phyloP scores from a whole-genome alignment of 53 echinoderm and acorn worm species.

The Temnopleurus reevesii region DNA sequence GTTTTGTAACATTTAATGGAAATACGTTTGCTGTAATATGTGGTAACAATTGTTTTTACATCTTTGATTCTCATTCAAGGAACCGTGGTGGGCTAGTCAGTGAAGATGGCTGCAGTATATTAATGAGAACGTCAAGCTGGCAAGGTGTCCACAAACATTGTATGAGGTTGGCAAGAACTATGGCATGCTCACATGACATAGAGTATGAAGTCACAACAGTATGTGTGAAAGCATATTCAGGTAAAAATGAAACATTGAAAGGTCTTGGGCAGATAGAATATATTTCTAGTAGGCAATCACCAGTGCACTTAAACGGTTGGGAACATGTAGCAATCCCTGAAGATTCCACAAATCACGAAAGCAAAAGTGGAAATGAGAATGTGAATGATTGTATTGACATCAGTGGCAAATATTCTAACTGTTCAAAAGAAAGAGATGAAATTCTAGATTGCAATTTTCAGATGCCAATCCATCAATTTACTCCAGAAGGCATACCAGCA shows the following conservation, averaged over 20 bases:
- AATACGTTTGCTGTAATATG: not conserved
- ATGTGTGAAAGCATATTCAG: not conserved
- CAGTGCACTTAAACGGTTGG: not conserved
- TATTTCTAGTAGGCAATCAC: not conserved
- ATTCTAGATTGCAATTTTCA: no score
- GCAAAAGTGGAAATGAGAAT: not conserved
- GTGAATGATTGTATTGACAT: not conserved
- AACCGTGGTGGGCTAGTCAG: not conserved
- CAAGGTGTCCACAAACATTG: constrained; percentile 8
- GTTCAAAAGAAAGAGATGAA: no score
- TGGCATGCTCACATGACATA: not conserved
- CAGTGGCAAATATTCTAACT: not conserved
- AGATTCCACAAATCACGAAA: not conserved
- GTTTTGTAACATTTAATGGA: not conserved
- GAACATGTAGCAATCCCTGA: not conserved
- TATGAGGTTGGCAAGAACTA: not conserved
- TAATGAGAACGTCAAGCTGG: not conserved
- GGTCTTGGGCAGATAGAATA: not conserved
- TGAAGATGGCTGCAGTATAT: not conserved
- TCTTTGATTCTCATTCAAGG: constrained; percentile 10
- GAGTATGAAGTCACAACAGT: not conserved
- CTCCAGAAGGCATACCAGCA: no score
- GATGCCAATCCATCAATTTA: no score
- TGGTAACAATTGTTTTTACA: not conserved
- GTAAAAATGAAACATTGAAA: not conserved